A percentile compares a stretch with the other conserved stretches of the same genome.
Evolutionary conservation across 2,113 vertebrate species (phyloP).

Genomic region (Anolis carolinensis): DNA sequence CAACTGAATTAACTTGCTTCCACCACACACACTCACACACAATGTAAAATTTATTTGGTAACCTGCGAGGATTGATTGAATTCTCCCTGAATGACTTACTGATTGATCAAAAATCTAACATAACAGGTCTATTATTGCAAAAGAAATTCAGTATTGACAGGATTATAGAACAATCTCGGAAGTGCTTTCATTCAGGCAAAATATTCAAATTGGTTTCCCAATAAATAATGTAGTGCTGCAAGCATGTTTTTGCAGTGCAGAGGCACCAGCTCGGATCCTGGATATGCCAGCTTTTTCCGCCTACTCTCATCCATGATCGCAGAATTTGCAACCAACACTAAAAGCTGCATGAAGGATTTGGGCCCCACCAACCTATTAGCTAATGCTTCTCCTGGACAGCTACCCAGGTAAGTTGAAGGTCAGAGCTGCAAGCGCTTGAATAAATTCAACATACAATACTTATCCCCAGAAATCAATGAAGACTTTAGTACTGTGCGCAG

Average conservation of each 20-base stretch:
- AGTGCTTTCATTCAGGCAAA: neutral
- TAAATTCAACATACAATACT: neutral
- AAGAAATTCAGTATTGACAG: neutral
- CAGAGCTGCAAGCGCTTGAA: neutral
- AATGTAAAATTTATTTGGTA: constrained; percentile 27
- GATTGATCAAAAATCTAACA: constrained; percentile 8
- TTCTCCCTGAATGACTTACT: neutral
- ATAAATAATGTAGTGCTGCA: constrained; percentile 2
- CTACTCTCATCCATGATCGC: neutral
- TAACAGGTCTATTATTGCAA: neutral
- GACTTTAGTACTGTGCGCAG: neutral
- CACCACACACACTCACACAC: constrained; percentile 59
- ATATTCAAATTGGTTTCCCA: neutral
- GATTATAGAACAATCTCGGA: neutral
- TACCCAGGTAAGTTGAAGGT: neutral
- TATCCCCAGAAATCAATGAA: neutral
- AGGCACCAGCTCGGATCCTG: neutral
- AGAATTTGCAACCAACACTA: constrained; percentile 1
- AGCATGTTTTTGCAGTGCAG: neutral
- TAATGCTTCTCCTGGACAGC: neutral
- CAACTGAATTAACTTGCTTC: rapidly evolving
- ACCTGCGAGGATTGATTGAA: neutral
- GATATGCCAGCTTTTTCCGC: constrained; percentile 1
- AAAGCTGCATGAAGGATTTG: neutral
- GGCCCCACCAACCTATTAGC: neutral